Evolutionary conservation across 2,797 vertebrate genomes (phyloP), one percentile per base, ranked within the genome.

Genomic region (Chaetodon trifasciatus): DNA sequence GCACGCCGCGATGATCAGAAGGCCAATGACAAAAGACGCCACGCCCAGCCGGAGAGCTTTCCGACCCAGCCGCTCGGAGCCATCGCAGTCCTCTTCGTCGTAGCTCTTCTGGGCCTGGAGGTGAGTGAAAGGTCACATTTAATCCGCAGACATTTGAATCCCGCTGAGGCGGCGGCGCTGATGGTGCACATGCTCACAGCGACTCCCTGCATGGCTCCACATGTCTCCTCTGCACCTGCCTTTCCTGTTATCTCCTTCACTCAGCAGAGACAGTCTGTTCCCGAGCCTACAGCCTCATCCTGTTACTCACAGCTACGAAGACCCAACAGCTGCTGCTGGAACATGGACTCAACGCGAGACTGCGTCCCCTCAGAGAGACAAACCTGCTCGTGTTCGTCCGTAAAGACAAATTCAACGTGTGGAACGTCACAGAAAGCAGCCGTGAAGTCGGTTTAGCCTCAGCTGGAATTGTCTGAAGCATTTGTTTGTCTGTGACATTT

Each of bases 21-120:
- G 90, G 73, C 97, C 97, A 0, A 96, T 96, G 82, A 96, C 70
- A 69, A 97, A 94, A 2, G 97, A 97, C 10, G 93, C 93, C 0
- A 97, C 90, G 40, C 96, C 95, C 42, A 98, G 94, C 91, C 96
- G 94, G 69, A 97, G 94, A 4, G 97, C 96, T 21, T 96, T 97
- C 84, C 89, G 92, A 79, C 96, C 96, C 75, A 97, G 92, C 58
- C 95, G 87, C 85, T 76, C 88, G 63, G 96, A 95, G 76, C 96
- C 96, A 37, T 97, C 97, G 0, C 96, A 89, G 81, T 98, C 96
- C 53, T 96, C 95, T 4, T 96, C 91, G 23, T 94, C 94, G 37
- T 97, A 96, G 82, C 97, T 97, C 94, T 95, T 97, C 83, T 96
- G 94, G 80, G 97, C 94, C 96, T 97, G 88, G 0, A 28, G 32